Percentiles rank a stretch among this genome's conserved stretches.
Conservation (phyloP, 1,140 invertebrate species). For the Ditylenchus dipsaci region DNA sequence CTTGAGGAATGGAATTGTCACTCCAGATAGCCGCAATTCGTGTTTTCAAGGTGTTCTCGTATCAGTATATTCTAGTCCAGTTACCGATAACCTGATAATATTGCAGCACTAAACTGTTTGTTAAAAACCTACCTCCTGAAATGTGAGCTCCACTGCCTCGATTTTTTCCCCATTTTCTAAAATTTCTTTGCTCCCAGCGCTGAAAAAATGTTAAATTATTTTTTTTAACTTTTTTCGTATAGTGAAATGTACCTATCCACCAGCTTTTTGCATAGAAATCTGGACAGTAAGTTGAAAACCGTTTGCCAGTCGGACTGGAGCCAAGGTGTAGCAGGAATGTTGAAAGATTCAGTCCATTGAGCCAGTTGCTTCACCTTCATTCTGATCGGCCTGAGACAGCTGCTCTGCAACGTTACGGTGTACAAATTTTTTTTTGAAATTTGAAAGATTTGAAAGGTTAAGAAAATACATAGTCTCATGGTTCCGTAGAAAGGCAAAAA, state of each 20-base stretch:
- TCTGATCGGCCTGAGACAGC: not conserved
- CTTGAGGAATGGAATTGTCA: too few relatives aligned
- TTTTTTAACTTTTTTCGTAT: not conserved
- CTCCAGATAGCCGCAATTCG: too few relatives aligned
- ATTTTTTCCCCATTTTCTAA: not conserved
- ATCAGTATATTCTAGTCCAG: too few relatives aligned
- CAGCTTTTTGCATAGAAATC: not conserved
- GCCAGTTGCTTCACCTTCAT: slow-evolving; percentile 10
- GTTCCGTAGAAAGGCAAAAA: too few relatives aligned
- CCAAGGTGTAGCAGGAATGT: slow-evolving; percentile 1
- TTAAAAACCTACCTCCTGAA: slow-evolving; percentile 3
- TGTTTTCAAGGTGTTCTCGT: too few relatives aligned
- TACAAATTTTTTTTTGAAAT: not conserved
- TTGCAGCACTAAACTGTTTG: too few relatives aligned
- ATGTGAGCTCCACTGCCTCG: not conserved
- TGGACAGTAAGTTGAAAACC: not conserved
- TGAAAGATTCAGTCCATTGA: slow-evolving; percentile 8
- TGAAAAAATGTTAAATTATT: not conserved
- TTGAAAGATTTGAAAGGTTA: not conserved
- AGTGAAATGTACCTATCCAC: not conserved
- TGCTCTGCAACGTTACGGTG: not conserved
- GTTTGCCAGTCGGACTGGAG: slow-evolving; percentile 3
- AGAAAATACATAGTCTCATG: too few relatives aligned
- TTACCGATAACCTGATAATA: too few relatives aligned
- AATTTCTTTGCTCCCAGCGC: not conserved